Percentiles rank a stretch among this genome's conserved stretches.
phyloP scores from a whole-genome alignment of 1,140 invertebrate species.

The Bombus superbus region DNA sequence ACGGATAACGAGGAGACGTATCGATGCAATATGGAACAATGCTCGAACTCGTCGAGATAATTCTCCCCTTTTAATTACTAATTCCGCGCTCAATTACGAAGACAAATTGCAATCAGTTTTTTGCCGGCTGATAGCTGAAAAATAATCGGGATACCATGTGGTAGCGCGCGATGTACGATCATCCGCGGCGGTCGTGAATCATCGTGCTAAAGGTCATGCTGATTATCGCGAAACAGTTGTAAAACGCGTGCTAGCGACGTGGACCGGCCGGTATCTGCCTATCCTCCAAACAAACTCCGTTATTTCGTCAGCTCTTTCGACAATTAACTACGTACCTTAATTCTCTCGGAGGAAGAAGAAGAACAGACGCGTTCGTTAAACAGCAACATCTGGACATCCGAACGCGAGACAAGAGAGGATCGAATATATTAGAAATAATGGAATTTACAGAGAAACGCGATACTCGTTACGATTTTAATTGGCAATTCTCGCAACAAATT shows the following conservation, averaged over 20 bases:
- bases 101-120: slow-evolving; percentile 35
- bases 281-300: neutral
- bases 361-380: neutral
- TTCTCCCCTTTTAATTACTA: slow-evolving; percentile 28
- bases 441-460: neutral
- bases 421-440: neutral
- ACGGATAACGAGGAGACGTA: neutral
- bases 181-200: slow-evolving; percentile 34
- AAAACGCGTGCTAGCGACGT: slow-evolving; percentile 23
- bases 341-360: neutral
- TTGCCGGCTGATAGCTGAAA: slow-evolving; percentile 24
- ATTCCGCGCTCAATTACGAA: slow-evolving; percentile 39
- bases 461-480: neutral
- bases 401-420: neutral
- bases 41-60: neutral
- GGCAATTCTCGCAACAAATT: neutral
- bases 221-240: slow-evolving; percentile 34
- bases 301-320: neutral
- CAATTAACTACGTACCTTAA: neutral
- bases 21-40: neutral
- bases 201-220: slow-evolving; percentile 27
- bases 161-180: slow-evolving; percentile 2
- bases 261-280: neutral
- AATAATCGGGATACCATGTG: neutral
- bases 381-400: neutral